Conservation (phyloP, 2,888 invertebrate genomes). For the Zygothrica quintamaculata region DNA sequence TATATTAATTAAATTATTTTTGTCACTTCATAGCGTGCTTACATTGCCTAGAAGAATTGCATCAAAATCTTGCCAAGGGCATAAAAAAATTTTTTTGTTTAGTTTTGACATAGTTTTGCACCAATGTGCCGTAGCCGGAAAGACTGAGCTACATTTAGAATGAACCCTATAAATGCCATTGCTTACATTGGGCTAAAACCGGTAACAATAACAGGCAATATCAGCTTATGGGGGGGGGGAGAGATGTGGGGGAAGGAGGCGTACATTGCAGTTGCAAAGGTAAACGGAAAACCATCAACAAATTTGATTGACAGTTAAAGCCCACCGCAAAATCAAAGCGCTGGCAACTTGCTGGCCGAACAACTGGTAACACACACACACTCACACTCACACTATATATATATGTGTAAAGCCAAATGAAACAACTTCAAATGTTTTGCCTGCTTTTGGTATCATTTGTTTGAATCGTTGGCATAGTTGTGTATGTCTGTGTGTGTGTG, state of each 20-base stretch:
- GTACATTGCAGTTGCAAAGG: slow-evolving; percentile 57
- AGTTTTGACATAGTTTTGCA: not conserved
- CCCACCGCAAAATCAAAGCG: slow-evolving; percentile 31
- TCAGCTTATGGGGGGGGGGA: slow-evolving; percentile 24
- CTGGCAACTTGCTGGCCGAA: not conserved
- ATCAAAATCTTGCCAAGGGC: not conserved
- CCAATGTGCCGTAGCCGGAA: slow-evolving; percentile 54
- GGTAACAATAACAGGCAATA: no score
- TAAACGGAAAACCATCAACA: slow-evolving; percentile 59
- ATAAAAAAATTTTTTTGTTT: slow-evolving; percentile 2
- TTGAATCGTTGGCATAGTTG: slow-evolving; percentile 38
- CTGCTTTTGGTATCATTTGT: slow-evolving; percentile 36
- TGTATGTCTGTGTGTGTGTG: no score
- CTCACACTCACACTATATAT: no score
- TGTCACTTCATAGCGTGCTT: not conserved
- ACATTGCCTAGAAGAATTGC: not conserved
- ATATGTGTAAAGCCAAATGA: slow-evolving; percentile 41
- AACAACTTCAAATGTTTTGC: slow-evolving; percentile 46
- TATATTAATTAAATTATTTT: no score
- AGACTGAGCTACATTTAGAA: slow-evolving; percentile 45
- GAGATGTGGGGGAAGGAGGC: no score
- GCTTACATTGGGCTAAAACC: slow-evolving; percentile 9
- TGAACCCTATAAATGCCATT: slow-evolving; percentile 36
- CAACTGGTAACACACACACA: slow-evolving; percentile 29
- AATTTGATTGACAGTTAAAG: slow-evolving; percentile 63